These are phyloP conservation scores for Agrochola lota DNA, from an alignment of 2,888 invertebrate genomes.

Conservation along the genomic window DNA sequence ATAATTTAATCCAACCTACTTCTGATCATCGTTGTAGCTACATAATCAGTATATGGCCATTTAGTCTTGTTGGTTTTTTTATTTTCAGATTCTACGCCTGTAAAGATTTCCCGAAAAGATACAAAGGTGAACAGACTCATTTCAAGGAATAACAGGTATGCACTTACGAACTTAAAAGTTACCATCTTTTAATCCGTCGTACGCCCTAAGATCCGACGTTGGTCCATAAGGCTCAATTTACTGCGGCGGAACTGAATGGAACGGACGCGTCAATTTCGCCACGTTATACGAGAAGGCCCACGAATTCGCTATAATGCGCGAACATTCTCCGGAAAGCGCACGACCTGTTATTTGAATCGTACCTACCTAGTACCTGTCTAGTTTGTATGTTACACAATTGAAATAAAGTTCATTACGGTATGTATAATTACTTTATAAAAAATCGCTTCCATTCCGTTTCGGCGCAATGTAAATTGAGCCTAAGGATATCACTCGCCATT, in stretches of 20 bases:
- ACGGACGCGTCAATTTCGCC: neutral
- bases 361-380: neutral
- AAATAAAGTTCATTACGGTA: neutral
- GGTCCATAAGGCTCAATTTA: neutral
- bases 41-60: neutral
- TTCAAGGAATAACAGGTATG: conserved; percentile 39
- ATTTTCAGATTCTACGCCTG: conserved; percentile 78
- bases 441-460: neutral
- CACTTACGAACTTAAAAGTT: neutral
- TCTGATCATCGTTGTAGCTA: neutral
- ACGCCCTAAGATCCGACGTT: neutral
- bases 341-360: neutral
- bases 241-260: neutral
- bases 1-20: neutral
- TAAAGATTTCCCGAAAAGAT: conserved; percentile 77
- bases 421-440: neutral
- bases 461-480: neutral
- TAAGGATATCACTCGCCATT: neutral
- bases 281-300: neutral
- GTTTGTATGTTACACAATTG: neutral
- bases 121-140: conserved; percentile 16
- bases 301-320: neutral
- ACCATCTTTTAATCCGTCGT: neutral
- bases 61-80: neutral
- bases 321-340: neutral